Evolutionary conservation across 1,140 invertebrate species (phyloP).

Genomic region (Leucophenga varia): DNA sequence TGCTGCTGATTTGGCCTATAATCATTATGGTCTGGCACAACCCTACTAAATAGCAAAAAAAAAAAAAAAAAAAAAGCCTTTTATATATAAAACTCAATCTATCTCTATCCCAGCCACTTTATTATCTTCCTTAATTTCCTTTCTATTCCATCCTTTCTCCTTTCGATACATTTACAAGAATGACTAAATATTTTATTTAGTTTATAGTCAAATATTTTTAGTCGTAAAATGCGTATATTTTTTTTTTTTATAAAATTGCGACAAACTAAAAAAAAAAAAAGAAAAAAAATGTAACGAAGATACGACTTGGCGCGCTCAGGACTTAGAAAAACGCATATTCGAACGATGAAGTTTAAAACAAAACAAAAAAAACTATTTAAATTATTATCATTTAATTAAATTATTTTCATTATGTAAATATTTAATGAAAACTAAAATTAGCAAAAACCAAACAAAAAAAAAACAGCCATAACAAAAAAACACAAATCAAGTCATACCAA

Average conservation of each 20-base stretch:
- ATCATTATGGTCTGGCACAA: slow-evolving; percentile 53
- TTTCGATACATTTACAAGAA: slow-evolving; percentile 18
- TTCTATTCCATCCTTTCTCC: slow-evolving; percentile 2
- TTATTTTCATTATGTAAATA: not conserved
- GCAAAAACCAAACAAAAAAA: too few relatives aligned
- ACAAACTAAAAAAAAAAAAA: slow-evolving; percentile 53
- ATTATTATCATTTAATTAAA: not conserved
- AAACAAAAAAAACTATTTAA: not conserved
- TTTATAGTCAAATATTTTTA: slow-evolving; percentile 50
- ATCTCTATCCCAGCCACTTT: slow-evolving; percentile 12
- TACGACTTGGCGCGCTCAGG: slow-evolving; percentile 37
- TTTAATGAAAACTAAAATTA: not conserved
- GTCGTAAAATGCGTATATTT: too few relatives aligned
- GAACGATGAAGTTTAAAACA: too few relatives aligned
- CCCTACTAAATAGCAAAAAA: slow-evolving; percentile 34
- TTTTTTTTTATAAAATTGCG: slow-evolving; percentile 51
- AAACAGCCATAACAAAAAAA: too few relatives aligned
- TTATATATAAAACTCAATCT: slow-evolving; percentile 2
- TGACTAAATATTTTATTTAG: slow-evolving; percentile 44
- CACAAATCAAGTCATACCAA: too few relatives aligned
- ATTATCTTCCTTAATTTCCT: slow-evolving; percentile 14
- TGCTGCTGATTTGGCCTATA: slow-evolving; percentile 51
- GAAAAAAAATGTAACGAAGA: too few relatives aligned
- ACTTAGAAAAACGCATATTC: too few relatives aligned
- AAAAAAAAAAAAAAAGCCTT: not conserved